Conservation (phyloP, 2,888 invertebrate species). For the Thelaira solivaga region DNA sequence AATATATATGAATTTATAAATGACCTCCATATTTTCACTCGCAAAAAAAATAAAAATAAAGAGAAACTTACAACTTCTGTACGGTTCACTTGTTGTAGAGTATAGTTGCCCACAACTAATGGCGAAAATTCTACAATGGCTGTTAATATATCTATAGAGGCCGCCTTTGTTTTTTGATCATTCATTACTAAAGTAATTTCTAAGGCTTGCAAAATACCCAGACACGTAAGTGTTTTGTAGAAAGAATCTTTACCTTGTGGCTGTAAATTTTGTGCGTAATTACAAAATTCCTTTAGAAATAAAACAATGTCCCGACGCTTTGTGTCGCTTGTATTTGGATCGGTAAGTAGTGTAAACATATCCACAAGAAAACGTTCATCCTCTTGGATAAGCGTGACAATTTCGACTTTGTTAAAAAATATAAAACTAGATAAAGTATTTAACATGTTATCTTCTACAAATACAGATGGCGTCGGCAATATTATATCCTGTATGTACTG, state of each 20-base stretch:
- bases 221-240: constrained; percentile 93
- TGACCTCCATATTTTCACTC: too few species aligned
- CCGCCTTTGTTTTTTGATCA: constrained; percentile 95
- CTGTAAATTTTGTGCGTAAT: constrained; percentile 98
- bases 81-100: constrained; percentile 91
- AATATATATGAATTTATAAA: neutral
- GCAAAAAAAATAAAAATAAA: neutral
- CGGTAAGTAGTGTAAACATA: constrained; percentile 94
- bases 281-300: constrained; percentile 99
- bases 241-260: constrained; percentile 98
- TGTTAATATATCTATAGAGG: constrained; percentile 98
- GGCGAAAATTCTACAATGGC: constrained; percentile 99
- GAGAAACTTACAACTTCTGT: constrained; percentile 87
- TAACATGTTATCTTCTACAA: constrained; percentile 99
- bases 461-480: constrained; percentile 98
- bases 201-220: constrained; percentile 92
- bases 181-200: constrained; percentile 94
- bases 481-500: constrained; percentile 99
- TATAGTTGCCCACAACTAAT: constrained; percentile 97
- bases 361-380: constrained; percentile 98
- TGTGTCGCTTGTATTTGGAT: constrained; percentile 88
- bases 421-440: constrained; percentile 98
- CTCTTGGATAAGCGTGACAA: constrained; percentile 97
- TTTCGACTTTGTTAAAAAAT: constrained; percentile 99
- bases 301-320: constrained; percentile 95